Evolutionary conservation across 2,797 vertebrate species (phyloP), one percentile per base, ranked within the genome.

Genomic region (Typhlichthys subterraneus): DNA sequence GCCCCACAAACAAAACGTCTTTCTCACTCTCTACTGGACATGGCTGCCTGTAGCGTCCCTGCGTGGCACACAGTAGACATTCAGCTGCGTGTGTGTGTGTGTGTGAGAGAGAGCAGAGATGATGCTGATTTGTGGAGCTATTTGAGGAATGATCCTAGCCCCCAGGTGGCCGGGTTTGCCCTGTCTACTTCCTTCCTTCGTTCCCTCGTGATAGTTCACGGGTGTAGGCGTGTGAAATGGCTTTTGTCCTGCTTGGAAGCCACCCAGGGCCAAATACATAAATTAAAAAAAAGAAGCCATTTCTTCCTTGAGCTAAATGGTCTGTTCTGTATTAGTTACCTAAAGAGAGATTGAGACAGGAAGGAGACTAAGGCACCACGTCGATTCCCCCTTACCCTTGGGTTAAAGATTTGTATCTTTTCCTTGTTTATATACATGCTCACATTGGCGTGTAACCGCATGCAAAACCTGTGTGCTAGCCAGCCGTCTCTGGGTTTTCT

Each of bases 11-110:
- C 46, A 65, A n/a, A 33, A n/a, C 19, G 45, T 67, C 38, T 48
- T 76, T 38, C 58, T 31, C 61, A 29, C 62, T 45, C 45, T 56
- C 53, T 57, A 48, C 50, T 2, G 17, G 59, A 48, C 47, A 63
- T 53, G 67, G 17, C 65, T 84, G 75, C 79, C 85, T 78, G 67
- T 81, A 67, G 83, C 79, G 72, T 80, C 56, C 69, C 70, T 1
- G 54, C 63, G 51, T 57, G 53, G 69, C 76, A 80, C 87, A 75
- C 76, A 85, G 78, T 70, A 29, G 48, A 61, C 72, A 63, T 69
- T 54, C 52, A 71, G 61, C 68, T 72, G 69, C 57, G 42, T 45
- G 19, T 61, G 54, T 45, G 76, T 62, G 61, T 61, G 57, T 57
- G 15, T 14, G 47, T 55, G 53, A 60, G 53, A 57, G 51, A 72